phyloP scores from a whole-genome alignment of 2,797 vertebrate genomes.

The Spea hammondii region DNA sequence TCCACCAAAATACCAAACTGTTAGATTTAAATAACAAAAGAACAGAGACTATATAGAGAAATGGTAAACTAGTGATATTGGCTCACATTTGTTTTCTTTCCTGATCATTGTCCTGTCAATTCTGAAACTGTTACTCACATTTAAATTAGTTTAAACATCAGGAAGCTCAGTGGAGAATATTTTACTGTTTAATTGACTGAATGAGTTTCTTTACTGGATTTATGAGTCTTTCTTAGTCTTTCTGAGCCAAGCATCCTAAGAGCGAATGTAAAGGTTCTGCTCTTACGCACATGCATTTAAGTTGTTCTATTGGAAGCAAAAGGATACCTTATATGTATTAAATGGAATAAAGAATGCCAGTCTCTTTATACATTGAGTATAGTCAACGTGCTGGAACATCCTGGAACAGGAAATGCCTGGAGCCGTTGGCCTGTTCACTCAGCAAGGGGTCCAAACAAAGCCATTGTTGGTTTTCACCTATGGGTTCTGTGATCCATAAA shows the following conservation, averaged over 20 bases:
- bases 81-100: too few species aligned
- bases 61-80: too few species aligned
- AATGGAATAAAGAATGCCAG: constrained; percentile 35
- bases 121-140: too few species aligned
- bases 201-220: neutral
- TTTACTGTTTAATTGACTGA: constrained; percentile 9
- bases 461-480: constrained; percentile 40
- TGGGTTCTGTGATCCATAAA: constrained; percentile 45
- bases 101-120: too few species aligned
- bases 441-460: constrained; percentile 36
- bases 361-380: constrained; percentile 26
- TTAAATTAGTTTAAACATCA: too few species aligned
- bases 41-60: too few species aligned
- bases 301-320: constrained; percentile 5
- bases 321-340: constrained; percentile 31
- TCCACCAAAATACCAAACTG: too few species aligned
- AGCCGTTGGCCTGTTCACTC: constrained; percentile 30
- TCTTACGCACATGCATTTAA: constrained; percentile 33
- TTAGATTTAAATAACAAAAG: too few species aligned
- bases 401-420: constrained; percentile 41
- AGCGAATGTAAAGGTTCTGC: constrained; percentile 39
- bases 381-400: constrained; percentile 48
- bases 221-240: constrained; percentile 11
- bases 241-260: constrained; percentile 14
- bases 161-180: too few species aligned